These are phyloP conservation scores for Harpagoxenus sublaevis DNA, from an alignment of 2,888 invertebrate species.

Conservation along the genomic window DNA sequence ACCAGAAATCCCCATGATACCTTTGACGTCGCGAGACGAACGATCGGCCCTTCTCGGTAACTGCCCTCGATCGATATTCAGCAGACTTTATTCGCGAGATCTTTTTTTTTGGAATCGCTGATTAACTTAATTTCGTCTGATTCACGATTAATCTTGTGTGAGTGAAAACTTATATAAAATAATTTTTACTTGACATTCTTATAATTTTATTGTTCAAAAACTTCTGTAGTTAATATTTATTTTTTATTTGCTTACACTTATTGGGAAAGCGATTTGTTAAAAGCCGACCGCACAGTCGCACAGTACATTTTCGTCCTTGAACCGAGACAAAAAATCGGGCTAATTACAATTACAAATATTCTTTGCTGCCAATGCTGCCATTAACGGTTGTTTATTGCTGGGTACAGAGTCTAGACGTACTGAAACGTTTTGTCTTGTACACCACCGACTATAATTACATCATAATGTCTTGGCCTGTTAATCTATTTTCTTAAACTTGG, in stretches of 20 bases:
- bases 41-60: slow-evolving; percentile 31
- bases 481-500: slow-evolving; percentile 66
- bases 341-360: neutral
- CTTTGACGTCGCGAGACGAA: slow-evolving; percentile 35
- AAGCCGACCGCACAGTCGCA: neutral
- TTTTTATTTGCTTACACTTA: neutral
- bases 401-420: neutral
- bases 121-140: neutral
- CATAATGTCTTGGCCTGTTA: slow-evolving; percentile 52
- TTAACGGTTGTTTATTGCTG: neutral
- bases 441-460: slow-evolving; percentile 49
- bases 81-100: neutral
- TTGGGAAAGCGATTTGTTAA: neutral
- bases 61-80: slow-evolving; percentile 17
- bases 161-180: neutral
- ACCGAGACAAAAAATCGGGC: neutral
- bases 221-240: neutral
- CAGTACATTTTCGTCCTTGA: neutral
- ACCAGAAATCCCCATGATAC: slow-evolving; percentile 67
- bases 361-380: neutral
- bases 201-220: neutral
- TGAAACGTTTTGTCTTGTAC: slow-evolving; percentile 58
- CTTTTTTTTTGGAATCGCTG: neutral
- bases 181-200: neutral
- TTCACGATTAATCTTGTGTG: neutral